Conservation (phyloP, 2,888 invertebrate genomes). For the Bedellia somnulentella region DNA sequence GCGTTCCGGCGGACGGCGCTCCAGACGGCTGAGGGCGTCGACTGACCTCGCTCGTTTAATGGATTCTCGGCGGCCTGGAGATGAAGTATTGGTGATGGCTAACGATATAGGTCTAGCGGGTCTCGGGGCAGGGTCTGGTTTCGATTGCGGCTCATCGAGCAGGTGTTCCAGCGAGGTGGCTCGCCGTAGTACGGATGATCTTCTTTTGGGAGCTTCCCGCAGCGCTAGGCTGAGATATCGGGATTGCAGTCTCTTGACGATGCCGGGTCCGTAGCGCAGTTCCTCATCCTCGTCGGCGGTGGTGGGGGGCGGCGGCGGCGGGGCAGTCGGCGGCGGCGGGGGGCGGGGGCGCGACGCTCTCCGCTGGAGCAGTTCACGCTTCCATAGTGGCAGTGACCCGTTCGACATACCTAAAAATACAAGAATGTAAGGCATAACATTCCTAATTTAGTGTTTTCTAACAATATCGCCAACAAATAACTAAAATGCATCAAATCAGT, state of each 20-base stretch:
- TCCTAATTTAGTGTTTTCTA: no score
- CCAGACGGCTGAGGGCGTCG: conserved; percentile 75
- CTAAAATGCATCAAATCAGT: no score
- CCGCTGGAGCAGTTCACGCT: conserved; percentile 78
- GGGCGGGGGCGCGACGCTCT: conserved; percentile 52
- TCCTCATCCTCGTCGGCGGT: conserved; percentile 65
- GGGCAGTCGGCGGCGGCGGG: conserved; percentile 21
- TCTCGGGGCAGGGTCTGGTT: conserved; percentile 24
- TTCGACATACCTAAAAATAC: conserved; percentile 34
- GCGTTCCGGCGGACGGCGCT: conserved; percentile 42
- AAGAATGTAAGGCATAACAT: no score
- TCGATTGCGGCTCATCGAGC: conserved; percentile 65
- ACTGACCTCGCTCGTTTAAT: conserved; percentile 86
- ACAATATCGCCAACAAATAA: no score
- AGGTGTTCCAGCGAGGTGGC: conserved; percentile 85
- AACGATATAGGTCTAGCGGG: conserved; percentile 14
- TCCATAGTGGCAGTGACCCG: conserved; percentile 74
- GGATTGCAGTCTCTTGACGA: conserved; percentile 84
- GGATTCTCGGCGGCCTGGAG: conserved; percentile 57
- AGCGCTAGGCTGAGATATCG: conserved; percentile 84
- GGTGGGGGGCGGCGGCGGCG: conserved; percentile 25
- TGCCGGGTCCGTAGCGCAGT: conserved; percentile 87
- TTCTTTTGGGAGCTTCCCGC: conserved; percentile 69
- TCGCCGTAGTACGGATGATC: conserved; percentile 74
- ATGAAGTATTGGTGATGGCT: conserved; percentile 22